Evolutionary conservation across 2,797 vertebrate genomes (phyloP).

Genomic region (Pipistrellus kuhlii): DNA sequence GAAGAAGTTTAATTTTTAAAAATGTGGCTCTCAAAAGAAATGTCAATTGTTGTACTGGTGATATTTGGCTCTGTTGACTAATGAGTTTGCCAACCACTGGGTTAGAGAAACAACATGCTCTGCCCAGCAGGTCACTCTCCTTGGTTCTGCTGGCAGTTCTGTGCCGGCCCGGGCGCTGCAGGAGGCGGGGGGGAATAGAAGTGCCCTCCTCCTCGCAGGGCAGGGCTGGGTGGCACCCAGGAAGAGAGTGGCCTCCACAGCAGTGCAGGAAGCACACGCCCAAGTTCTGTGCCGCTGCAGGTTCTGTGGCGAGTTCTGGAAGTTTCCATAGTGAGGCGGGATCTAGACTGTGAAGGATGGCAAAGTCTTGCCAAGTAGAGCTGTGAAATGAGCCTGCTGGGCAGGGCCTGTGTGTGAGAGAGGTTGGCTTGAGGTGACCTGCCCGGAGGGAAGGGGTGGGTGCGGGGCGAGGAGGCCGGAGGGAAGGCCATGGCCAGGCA

Average conservation of each 20-base stretch:
- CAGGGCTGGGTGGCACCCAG: not conserved
- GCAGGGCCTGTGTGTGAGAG: not conserved
- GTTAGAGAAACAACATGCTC: not conserved
- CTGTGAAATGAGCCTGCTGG: accelerated
- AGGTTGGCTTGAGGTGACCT: not conserved
- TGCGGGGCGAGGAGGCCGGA: accelerated
- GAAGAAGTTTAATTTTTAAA: too few species aligned
- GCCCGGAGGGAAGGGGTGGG: accelerated
- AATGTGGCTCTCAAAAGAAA: too few species aligned
- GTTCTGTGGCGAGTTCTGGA: not conserved
- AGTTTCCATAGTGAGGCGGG: not conserved
- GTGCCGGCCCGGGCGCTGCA: not conserved
- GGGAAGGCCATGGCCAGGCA: not conserved
- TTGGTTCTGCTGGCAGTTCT: not conserved
- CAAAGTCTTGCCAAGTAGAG: not conserved
- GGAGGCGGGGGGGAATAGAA: not conserved
- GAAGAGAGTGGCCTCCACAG: not conserved
- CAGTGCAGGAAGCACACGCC: not conserved
- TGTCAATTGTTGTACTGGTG: too few species aligned
- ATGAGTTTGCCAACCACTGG: too few species aligned
- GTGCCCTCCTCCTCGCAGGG: not conserved
- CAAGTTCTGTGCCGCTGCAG: not conserved
- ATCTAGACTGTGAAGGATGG: not conserved
- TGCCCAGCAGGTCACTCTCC: not conserved
- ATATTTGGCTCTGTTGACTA: too few species aligned